Evolutionary conservation across 2,113 vertebrate species (phyloP).

Genomic region (Mesitornis unicolor): DNA sequence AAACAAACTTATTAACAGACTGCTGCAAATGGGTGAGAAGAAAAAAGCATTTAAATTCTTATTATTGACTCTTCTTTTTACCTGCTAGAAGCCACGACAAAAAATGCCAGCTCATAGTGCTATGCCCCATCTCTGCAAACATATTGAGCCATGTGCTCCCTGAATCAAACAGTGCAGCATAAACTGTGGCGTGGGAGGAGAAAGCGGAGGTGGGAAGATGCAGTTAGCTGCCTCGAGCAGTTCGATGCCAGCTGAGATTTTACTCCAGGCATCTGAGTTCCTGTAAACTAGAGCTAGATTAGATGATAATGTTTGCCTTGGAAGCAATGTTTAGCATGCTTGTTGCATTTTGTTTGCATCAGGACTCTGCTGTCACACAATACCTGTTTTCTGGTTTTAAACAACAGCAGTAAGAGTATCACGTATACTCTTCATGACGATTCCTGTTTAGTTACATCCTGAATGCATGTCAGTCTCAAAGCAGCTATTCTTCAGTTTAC

Average conservation of each 20-base stretch:
- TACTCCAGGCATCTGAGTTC: neutral
- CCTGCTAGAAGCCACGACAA: neutral
- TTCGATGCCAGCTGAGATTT: neutral
- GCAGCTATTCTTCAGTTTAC: neutral
- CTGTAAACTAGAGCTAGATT: neutral
- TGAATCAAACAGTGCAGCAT: fast-evolving
- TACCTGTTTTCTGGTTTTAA: neutral
- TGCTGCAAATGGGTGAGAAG: neutral
- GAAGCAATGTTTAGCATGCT: neutral
- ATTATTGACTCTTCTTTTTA: neutral
- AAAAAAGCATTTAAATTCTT: neutral
- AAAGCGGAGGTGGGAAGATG: neutral
- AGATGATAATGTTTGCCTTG: neutral
- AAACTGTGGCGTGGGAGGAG: neutral
- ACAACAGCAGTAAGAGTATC: neutral
- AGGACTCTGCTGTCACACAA: fast-evolving
- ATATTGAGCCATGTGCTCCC: neutral
- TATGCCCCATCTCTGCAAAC: fast-evolving
- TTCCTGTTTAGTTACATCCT: neutral
- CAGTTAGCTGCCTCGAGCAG: neutral
- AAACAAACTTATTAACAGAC: neutral
- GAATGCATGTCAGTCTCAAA: neutral
- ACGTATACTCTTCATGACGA: neutral
- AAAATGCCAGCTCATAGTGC: neutral
- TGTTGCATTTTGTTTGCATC: neutral